A percentile compares a stretch with the other conserved stretches of the same genome.
These are phyloP conservation scores for Cryptus viduatorius DNA, from an alignment of 2,888 invertebrate genomes.

Conservation along the genomic window DNA sequence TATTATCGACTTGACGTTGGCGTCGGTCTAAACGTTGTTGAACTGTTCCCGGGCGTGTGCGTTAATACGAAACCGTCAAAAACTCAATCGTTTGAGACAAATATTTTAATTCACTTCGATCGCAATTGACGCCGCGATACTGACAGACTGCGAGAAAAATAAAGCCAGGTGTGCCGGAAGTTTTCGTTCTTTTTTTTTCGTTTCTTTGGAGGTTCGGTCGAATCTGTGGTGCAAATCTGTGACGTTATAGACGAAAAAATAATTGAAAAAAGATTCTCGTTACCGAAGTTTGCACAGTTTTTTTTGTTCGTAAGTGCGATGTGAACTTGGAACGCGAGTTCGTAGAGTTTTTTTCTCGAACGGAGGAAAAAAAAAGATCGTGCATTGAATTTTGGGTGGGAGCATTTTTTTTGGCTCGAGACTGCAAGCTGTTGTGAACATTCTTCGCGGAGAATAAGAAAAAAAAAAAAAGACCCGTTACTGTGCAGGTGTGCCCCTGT, in stretches of 20 bases:
- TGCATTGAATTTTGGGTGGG: not conserved
- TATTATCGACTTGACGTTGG: not conserved
- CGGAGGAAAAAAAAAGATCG: not conserved
- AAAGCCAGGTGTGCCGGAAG: not conserved
- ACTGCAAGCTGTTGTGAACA: not conserved
- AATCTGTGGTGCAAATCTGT: conserved; percentile 2
- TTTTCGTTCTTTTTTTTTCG: not conserved
- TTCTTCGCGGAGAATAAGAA: not conserved
- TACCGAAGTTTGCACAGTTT: not conserved
- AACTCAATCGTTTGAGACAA: not conserved
- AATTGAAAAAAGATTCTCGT: not conserved
- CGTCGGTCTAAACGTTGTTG: not conserved
- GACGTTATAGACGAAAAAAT: not conserved
- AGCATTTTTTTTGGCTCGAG: not conserved
- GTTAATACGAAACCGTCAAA: not conserved
- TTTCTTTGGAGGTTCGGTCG: conserved; percentile 1
- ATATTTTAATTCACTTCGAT: not conserved
- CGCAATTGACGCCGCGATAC: not conserved
- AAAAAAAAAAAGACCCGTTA: not conserved
- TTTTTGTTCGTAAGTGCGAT: not conserved
- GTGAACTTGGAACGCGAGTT: conserved; percentile 11
- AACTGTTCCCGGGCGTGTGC: not conserved
- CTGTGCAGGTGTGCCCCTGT: not conserved
- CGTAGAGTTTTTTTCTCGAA: not conserved
- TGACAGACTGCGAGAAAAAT: not conserved